Percentiles rank a stretch among this genome's conserved stretches.
Evolutionary conservation across 1,140 invertebrate species (phyloP).

Genomic region (Carposina sasakii): DNA sequence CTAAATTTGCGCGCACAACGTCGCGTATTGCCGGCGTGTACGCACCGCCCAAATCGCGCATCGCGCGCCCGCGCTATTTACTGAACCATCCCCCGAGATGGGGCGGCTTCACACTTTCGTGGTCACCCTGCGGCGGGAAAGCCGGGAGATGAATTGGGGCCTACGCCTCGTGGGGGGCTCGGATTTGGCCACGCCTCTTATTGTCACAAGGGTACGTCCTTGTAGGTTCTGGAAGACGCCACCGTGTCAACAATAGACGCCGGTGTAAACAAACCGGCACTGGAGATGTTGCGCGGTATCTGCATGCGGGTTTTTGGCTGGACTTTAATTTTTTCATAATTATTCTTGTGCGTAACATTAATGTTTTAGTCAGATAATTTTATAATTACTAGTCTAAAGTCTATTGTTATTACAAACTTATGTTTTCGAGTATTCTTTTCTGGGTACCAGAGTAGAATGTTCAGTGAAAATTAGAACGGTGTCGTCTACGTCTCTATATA

Average conservation of each 20-base stretch:
- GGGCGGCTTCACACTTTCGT: constrained; percentile 81
- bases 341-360: too few relatives aligned
- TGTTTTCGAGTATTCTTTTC: too few relatives aligned
- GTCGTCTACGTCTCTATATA: constrained; percentile 42
- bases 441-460: too few relatives aligned
- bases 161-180: constrained; percentile 92
- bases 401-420: too few relatives aligned
- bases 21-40: constrained; percentile 50
- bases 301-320: too few relatives aligned
- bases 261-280: constrained; percentile 59
- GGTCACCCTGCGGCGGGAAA: constrained; percentile 83
- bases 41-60: constrained; percentile 28
- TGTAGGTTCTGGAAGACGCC: constrained; percentile 8
- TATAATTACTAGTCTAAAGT: too few relatives aligned
- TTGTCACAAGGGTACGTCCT: constrained; percentile 89
- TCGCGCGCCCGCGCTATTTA: constrained; percentile 35
- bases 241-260: constrained; percentile 24
- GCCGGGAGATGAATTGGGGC: constrained; percentile 87
- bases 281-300: too few relatives aligned
- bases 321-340: too few relatives aligned
- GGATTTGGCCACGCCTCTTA: constrained; percentile 90
- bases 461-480: too few relatives aligned
- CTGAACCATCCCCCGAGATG: constrained; percentile 37
- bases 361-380: too few relatives aligned
- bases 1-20: constrained; percentile 62